These are phyloP conservation scores for Megathymus violae DNA, from an alignment of 1,140 invertebrate genomes.

Conservation along the genomic window DNA sequence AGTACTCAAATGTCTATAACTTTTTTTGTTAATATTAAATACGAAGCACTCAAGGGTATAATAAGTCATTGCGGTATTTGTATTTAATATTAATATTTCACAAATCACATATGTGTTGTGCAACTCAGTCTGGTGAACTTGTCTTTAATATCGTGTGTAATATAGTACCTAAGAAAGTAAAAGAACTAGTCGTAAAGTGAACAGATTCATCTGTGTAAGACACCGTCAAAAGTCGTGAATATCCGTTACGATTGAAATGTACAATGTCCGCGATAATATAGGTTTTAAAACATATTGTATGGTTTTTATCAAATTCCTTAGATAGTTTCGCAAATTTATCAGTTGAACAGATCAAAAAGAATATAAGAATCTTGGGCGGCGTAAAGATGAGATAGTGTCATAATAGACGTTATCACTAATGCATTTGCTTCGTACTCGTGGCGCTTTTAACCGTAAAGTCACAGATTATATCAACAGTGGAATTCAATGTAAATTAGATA, in stretches of 20 bases:
- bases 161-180: too few relatives aligned
- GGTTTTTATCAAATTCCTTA: conserved; percentile 18
- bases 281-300: conserved; percentile 8
- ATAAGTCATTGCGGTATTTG: too few relatives aligned
- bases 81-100: too few relatives aligned
- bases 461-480: conserved; percentile 24
- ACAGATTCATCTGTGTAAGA: too few relatives aligned
- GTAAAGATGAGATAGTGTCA: conserved; percentile 31
- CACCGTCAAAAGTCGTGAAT: too few relatives aligned
- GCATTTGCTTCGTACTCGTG: conserved; percentile 24
- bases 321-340: conserved; percentile 27
- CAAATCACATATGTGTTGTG: too few relatives aligned
- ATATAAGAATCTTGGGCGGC: conserved; percentile 18
- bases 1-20: too few relatives aligned
- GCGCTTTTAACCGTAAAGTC: conserved; percentile 8
- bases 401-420: conserved; percentile 29
- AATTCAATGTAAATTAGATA: conserved; percentile 29
- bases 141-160: too few relatives aligned
- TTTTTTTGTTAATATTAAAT: conserved; percentile 14
- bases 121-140: too few relatives aligned
- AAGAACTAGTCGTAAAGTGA: too few relatives aligned
- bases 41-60: conserved; percentile 8
- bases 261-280: too few relatives aligned
- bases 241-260: too few relatives aligned
- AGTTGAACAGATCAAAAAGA: conserved; percentile 21